phyloP scores from a whole-genome alignment of 2,113 vertebrate species.

The Melospiza melodia region DNA sequence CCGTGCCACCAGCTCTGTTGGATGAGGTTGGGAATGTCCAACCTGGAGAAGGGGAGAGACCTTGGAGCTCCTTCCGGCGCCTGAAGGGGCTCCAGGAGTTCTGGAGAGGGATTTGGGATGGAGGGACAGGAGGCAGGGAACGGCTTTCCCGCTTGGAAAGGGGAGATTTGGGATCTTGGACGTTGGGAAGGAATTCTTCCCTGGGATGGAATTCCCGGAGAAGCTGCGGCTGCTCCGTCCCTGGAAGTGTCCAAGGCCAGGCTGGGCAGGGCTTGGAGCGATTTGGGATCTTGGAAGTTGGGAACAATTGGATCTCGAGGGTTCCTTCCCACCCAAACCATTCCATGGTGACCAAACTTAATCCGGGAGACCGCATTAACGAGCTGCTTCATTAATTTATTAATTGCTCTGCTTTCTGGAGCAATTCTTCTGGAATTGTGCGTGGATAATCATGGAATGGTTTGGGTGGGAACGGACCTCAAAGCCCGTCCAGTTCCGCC shows the following conservation, averaged over 20 bases:
- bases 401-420: no score
- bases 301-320: not conserved
- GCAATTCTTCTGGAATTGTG: no score
- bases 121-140: not conserved
- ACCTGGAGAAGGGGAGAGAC: no score
- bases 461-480: not conserved
- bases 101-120: not conserved
- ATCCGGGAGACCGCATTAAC: no score
- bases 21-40: no score
- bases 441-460: no score
- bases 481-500: not conserved
- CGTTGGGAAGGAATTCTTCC: fast-evolving
- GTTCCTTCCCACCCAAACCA: not conserved
- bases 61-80: no score
- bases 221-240: not conserved
- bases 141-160: not conserved
- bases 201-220: not conserved
- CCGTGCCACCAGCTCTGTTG: no score
- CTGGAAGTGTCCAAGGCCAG: not conserved
- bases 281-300: fast-evolving
- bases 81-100: no score
- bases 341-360: no score
- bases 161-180: no score
- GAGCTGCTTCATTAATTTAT: no score
- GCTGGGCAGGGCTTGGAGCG: not conserved